A percentile compares a stretch with the other conserved stretches of the same genome.
Evolutionary conservation across 2,797 vertebrate genomes (phyloP).

Genomic region (Schizothorax lantsangensis): DNA sequence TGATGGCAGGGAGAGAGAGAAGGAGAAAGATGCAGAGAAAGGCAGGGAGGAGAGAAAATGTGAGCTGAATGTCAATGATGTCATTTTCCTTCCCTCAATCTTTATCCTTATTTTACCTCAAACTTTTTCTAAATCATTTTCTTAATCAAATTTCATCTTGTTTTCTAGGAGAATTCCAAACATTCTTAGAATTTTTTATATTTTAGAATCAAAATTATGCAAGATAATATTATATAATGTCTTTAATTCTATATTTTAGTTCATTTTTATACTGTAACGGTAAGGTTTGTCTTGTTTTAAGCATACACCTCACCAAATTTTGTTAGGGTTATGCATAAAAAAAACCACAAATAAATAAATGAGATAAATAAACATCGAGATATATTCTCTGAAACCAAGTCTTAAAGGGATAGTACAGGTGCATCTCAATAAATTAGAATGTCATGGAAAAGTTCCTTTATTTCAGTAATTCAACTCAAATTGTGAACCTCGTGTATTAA

Average conservation of each 20-base stretch:
- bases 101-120: conserved; percentile 22
- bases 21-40: conserved; percentile 8
- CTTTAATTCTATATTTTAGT: background rate
- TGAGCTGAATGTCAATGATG: conserved; percentile 35
- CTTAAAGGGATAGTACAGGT: background rate
- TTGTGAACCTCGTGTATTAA: no score
- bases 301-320: background rate
- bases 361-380: background rate
- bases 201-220: background rate
- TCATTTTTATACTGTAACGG: background rate
- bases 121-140: background rate
- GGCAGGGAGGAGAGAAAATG: conserved; percentile 16
- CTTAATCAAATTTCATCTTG: background rate
- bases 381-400: background rate
- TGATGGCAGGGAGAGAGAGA: conserved; percentile 12
- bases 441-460: no score
- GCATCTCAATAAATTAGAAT: no score
- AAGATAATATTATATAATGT: background rate
- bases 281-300: background rate
- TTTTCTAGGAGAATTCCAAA: background rate
- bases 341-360: background rate
- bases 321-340: background rate
- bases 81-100: background rate
- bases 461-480: no score
- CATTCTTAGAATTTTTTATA: background rate